A percentile compares a stretch with the other conserved stretches of the same genome.
Conservation (phyloP, 2,888 invertebrate genomes). For the Heliconius cydno region DNA sequence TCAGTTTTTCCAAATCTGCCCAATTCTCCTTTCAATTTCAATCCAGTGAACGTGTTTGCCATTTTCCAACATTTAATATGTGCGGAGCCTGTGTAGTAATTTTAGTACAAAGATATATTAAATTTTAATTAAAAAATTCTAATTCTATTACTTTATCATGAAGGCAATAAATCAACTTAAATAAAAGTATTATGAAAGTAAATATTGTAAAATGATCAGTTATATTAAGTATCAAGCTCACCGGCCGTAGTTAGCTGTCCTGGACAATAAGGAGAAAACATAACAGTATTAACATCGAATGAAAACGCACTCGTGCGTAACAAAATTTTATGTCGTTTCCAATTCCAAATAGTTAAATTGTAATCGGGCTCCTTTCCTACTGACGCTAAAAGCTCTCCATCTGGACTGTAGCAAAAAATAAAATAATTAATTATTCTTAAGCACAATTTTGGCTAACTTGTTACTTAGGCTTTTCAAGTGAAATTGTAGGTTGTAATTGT, state of each 20-base stretch:
- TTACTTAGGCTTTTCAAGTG: background rate
- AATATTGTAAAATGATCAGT: too few relatives aligned
- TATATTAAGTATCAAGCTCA: conserved; percentile 47
- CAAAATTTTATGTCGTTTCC: conserved; percentile 89
- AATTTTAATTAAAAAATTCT: background rate
- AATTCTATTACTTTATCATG: background rate
- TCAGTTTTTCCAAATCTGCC: conserved; percentile 96
- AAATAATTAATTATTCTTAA: background rate
- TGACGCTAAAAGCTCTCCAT: conserved; percentile 91
- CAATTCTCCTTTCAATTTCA: conserved; percentile 94
- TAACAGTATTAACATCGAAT: conserved; percentile 90
- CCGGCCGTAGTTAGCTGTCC: conserved; percentile 92
- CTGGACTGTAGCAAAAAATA: conserved; percentile 82
- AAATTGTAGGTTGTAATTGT: too few relatives aligned
- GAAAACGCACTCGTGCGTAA: conserved; percentile 92
- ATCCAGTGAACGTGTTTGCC: conserved; percentile 94
- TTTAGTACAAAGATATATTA: background rate
- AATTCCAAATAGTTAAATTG: conserved; percentile 94
- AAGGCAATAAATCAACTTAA: background rate
- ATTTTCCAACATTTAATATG: conserved; percentile 98
- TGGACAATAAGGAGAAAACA: conserved; percentile 91
- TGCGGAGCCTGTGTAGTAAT: conserved; percentile 80
- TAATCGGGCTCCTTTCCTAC: conserved; percentile 94
- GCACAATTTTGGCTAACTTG: background rate
- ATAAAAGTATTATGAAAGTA: too few relatives aligned